phyloP scores from a whole-genome alignment of 2,888 invertebrate species.

The Drosophila kuntzei region DNA sequence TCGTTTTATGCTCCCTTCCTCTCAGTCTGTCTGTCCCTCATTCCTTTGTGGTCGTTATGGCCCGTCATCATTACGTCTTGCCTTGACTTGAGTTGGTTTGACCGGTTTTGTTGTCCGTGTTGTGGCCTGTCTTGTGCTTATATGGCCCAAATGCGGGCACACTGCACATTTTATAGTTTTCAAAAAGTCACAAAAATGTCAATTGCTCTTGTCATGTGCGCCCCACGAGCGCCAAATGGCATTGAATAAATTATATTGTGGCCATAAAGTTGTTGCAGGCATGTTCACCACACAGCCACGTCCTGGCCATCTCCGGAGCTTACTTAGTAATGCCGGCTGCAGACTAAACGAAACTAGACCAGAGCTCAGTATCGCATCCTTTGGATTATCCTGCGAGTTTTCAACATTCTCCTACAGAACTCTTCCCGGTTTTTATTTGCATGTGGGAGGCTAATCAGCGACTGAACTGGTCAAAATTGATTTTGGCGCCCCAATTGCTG shows the following conservation, averaged over 20 bases:
- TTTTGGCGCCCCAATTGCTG: slow-evolving; percentile 28
- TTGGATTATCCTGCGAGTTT: slow-evolving; percentile 7
- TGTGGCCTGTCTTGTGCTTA: slow-evolving; percentile 14
- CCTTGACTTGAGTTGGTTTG: slow-evolving; percentile 7
- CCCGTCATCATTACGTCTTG: slow-evolving; percentile 74
- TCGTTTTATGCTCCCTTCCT: slow-evolving; percentile 42
- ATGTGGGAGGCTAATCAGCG: slow-evolving; percentile 54
- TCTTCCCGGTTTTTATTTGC: slow-evolving; percentile 37
- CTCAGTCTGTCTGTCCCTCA: not conserved
- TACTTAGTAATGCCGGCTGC: slow-evolving; percentile 43
- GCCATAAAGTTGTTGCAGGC: slow-evolving; percentile 72
- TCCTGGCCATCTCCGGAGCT: slow-evolving; percentile 44
- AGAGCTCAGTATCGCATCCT: slow-evolving; percentile 11
- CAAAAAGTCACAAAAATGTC: slow-evolving; percentile 82
- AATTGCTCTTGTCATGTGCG: slow-evolving; percentile 78
- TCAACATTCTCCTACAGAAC: not conserved
- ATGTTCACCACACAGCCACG: slow-evolving; percentile 59
- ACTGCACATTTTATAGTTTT: slow-evolving; percentile 82
- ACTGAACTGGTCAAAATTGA: slow-evolving; percentile 55
- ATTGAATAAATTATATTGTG: slow-evolving; percentile 81
- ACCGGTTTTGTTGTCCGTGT: slow-evolving; percentile 21
- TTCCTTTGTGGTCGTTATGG: slow-evolving; percentile 62
- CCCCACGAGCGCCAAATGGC: slow-evolving; percentile 65
- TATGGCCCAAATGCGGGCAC: slow-evolving; percentile 38
- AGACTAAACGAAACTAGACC: slow-evolving; percentile 4